Conservation (phyloP, 1,140 invertebrate genomes). For the Linepithema humile region DNA sequence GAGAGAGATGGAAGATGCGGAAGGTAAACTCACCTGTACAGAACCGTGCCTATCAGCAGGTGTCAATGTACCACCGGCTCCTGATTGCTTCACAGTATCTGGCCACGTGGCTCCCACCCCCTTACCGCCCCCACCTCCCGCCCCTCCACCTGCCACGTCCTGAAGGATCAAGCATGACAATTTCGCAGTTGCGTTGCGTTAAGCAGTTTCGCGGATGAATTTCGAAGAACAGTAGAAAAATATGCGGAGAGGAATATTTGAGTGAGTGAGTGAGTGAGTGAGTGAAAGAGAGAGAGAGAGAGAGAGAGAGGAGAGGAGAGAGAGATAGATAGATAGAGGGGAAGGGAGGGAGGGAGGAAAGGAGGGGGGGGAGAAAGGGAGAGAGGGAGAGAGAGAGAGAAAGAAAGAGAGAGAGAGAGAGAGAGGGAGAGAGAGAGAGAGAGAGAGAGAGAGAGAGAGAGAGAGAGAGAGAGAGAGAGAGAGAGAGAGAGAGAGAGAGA, state of each 20-base stretch:
- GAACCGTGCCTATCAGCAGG: slow-evolving; percentile 97
- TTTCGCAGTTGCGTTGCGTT: slow-evolving; percentile 77
- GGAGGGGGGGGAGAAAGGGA: too few species aligned
- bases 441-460: too few species aligned
- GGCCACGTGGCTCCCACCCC: slow-evolving; percentile 86
- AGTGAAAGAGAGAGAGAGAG: too few species aligned
- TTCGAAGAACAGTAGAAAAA: slow-evolving; percentile 10
- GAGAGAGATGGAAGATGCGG: slow-evolving; percentile 44
- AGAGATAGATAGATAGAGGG: too few species aligned
- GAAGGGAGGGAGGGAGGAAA: too few species aligned
- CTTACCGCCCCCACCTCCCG: slow-evolving; percentile 86
- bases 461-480: too few species aligned
- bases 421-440: too few species aligned
- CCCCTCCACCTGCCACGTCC: slow-evolving; percentile 85
- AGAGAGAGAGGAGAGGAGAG: too few species aligned
- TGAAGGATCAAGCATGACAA: slow-evolving; percentile 83
- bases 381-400: too few species aligned
- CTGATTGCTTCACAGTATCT: slow-evolving; percentile 87
- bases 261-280: too few species aligned
- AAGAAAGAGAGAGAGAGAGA: too few species aligned
- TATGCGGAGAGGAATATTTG: not conserved
- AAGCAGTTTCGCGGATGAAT: slow-evolving; percentile 54
- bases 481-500: too few species aligned
- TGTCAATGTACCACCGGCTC: slow-evolving; percentile 90
- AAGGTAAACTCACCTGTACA: slow-evolving; percentile 91